Evolutionary conservation across 1,140 invertebrate genomes (phyloP).

Genomic region (Drosophila suzukii): DNA sequence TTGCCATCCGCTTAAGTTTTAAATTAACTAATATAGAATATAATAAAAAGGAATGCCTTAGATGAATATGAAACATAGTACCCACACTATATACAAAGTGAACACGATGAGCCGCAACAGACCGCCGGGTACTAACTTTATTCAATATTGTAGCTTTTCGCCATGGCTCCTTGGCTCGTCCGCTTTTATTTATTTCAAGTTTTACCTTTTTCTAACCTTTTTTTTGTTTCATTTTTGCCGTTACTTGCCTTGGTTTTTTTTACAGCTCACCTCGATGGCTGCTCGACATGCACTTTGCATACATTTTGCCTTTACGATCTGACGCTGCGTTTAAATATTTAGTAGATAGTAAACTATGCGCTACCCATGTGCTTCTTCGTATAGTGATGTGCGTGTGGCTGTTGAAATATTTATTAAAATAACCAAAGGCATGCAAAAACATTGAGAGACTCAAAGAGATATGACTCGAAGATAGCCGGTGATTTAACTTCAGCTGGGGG

Average conservation of each 20-base stretch:
- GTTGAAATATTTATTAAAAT: constrained; percentile 78
- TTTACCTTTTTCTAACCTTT: constrained; percentile 39
- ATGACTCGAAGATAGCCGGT: not conserved
- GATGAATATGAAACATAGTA: not conserved
- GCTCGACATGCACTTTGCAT: constrained; percentile 81
- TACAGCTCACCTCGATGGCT: constrained; percentile 74
- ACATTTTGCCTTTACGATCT: constrained; percentile 79
- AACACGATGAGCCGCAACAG: constrained; percentile 64
- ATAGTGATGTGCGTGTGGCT: constrained; percentile 43
- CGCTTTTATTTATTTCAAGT: constrained; percentile 74
- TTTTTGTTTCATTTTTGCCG: constrained; percentile 20
- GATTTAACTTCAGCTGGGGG: not conserved
- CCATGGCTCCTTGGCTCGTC: constrained; percentile 20
- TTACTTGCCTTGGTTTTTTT: constrained; percentile 55
- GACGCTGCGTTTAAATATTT: constrained; percentile 78
- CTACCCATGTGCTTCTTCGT: constrained; percentile 19
- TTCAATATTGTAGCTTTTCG: constrained; percentile 74
- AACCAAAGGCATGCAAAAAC: constrained; percentile 53
- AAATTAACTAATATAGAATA: not conserved
- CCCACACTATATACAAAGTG: constrained; percentile 7
- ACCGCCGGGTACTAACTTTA: constrained; percentile 78
- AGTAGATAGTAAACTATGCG: constrained; percentile 77
- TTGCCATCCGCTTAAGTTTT: not conserved
- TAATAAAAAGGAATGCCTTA: not conserved
- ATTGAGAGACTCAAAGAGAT: constrained; percentile 24